Conservation (phyloP, 1,140 invertebrate genomes). For the Glossosoma conforme region DNA sequence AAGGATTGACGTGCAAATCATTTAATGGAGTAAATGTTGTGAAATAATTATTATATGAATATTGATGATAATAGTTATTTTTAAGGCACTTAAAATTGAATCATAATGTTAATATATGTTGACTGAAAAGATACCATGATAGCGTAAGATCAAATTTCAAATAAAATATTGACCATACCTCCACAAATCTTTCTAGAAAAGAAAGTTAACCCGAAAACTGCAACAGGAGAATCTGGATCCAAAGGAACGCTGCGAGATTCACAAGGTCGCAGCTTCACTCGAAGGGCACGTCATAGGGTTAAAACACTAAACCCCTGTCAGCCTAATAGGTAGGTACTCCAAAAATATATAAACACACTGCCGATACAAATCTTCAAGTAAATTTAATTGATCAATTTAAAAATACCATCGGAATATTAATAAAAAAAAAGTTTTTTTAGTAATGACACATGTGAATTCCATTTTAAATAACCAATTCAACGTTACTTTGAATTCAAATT, state of each 20-base stretch:
- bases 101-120: no score
- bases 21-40: no score
- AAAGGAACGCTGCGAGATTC: constrained; percentile 4
- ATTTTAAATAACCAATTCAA: no score
- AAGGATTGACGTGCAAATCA: no score
- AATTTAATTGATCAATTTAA: neutral
- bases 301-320: neutral
- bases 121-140: no score
- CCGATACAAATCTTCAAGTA: neutral
- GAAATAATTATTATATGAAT: no score
- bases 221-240: constrained; percentile 6
- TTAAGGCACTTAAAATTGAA: no score
- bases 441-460: no score
- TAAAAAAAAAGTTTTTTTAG: no score
- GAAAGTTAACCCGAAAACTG: constrained; percentile 18
- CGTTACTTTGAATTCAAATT: no score
- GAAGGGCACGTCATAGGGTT: neutral
- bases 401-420: no score
- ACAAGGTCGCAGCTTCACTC: neutral
- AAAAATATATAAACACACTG: constrained; percentile 6
- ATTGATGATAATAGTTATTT: no score
- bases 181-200: constrained; percentile 9
- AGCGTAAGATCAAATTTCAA: constrained; percentile 4
- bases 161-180: constrained; percentile 20
- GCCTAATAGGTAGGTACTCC: constrained; percentile 3